Evolutionary conservation across 2,888 invertebrate species (phyloP).

Genomic region (Sarcophaga caerulescens): DNA sequence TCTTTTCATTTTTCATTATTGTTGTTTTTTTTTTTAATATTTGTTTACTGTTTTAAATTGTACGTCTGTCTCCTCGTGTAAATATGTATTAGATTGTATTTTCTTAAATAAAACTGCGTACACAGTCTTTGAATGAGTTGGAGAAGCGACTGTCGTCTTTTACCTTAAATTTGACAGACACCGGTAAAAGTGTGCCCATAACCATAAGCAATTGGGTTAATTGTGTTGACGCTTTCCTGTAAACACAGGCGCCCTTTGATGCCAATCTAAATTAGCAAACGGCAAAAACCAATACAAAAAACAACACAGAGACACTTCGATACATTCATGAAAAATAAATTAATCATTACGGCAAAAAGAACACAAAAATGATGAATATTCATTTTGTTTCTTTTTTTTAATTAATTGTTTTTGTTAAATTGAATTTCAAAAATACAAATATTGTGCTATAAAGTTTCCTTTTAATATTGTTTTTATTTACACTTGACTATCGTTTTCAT

Average conservation of each 20-base stretch:
- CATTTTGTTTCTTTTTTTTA: neutral
- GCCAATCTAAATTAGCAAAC: slow-evolving; percentile 44
- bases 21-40: slow-evolving; percentile 64
- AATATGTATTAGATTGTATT: neutral
- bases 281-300: neutral
- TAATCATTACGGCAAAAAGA: slow-evolving; percentile 23
- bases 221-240: slow-evolving; percentile 21
- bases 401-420: neutral
- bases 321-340: slow-evolving; percentile 27
- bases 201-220: slow-evolving; percentile 56
- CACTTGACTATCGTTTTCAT: too few species aligned
- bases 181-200: neutral
- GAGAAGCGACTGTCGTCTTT: slow-evolving; percentile 63
- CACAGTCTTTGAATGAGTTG: slow-evolving; percentile 31
- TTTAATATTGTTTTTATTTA: too few species aligned
- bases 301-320: neutral
- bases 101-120: slow-evolving; percentile 10
- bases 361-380: slow-evolving; percentile 31
- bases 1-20: neutral
- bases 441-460: too few species aligned
- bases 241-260: slow-evolving; percentile 45
- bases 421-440: neutral
- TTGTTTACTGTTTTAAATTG: slow-evolving; percentile 58
- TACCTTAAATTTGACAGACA: slow-evolving; percentile 45
- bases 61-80: neutral